Conservation (phyloP, 2,113 vertebrate genomes). For the Urocolius indicus region DNA sequence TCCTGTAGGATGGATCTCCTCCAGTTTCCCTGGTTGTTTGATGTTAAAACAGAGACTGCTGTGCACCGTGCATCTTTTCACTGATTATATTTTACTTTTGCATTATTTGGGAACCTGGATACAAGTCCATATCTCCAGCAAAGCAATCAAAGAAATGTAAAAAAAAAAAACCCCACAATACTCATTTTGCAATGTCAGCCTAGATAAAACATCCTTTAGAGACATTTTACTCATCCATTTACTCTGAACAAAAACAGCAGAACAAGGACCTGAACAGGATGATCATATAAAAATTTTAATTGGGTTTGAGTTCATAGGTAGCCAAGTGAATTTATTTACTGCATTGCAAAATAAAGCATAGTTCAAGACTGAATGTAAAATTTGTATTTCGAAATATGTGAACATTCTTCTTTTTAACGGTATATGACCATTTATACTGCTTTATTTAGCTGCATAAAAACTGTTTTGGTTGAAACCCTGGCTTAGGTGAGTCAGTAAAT, state of each 20-base stretch:
- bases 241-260: not conserved
- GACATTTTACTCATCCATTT: not conserved
- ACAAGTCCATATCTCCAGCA: not conserved
- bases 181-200: not conserved
- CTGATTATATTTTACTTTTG: not conserved
- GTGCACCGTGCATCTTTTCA: not conserved
- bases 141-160: not conserved
- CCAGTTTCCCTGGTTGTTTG: not conserved
- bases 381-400: not conserved
- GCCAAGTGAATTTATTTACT: not conserved
- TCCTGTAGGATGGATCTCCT: not conserved
- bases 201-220: not conserved
- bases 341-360: not conserved
- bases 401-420: not conserved
- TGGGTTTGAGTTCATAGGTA: not conserved
- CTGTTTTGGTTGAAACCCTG: not conserved
- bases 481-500: slow-evolving; percentile 46
- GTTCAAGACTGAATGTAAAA: not conserved
- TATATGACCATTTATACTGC: not conserved
- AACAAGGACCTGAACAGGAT: not conserved
- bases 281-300: not conserved
- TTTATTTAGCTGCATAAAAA: slow-evolving; percentile 23
- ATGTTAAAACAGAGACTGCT: not conserved
- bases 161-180: accelerated
- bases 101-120: not conserved